Conservation (phyloP, 2,888 invertebrate genomes). For the Pasiphila rectangulata region DNA sequence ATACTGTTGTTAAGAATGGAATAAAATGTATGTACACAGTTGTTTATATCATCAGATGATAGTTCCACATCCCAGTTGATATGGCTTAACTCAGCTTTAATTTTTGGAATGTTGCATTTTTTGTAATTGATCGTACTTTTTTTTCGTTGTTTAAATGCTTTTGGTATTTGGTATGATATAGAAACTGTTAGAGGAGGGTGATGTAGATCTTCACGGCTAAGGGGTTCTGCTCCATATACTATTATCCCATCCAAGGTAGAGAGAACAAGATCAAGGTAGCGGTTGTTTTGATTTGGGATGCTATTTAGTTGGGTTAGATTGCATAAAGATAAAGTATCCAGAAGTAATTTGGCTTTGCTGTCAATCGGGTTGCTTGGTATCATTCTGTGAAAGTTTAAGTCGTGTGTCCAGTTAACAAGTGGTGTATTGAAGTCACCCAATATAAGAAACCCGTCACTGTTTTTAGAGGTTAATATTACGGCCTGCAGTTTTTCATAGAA, state of each 20-base stretch:
- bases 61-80: too few relatives aligned
- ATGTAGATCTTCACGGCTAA: not conserved
- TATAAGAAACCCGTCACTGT: not conserved
- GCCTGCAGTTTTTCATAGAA: not conserved
- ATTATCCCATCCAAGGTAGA: not conserved
- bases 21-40: not conserved
- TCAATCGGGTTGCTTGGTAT: too few relatives aligned
- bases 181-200: not conserved
- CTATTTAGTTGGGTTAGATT: too few relatives aligned
- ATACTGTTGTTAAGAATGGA: not conserved
- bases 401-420: not conserved
- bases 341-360: too few relatives aligned
- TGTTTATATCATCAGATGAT: not conserved
- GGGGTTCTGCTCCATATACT: not conserved
- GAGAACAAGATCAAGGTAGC: not conserved
- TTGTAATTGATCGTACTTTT: too few relatives aligned
- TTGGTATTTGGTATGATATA: too few relatives aligned
- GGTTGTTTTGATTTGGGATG: too few relatives aligned
- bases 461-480: not conserved
- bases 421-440: not conserved
- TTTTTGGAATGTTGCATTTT: too few relatives aligned
- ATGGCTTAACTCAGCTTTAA: too few relatives aligned
- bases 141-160: too few relatives aligned
- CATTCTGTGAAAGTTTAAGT: too few relatives aligned
- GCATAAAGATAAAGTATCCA: too few relatives aligned